A percentile compares a stretch with the other conserved stretches of the same genome.
These are phyloP conservation scores for Saccostrea cuccullata DNA, from an alignment of 1,140 invertebrate species.

Conservation along the genomic window DNA sequence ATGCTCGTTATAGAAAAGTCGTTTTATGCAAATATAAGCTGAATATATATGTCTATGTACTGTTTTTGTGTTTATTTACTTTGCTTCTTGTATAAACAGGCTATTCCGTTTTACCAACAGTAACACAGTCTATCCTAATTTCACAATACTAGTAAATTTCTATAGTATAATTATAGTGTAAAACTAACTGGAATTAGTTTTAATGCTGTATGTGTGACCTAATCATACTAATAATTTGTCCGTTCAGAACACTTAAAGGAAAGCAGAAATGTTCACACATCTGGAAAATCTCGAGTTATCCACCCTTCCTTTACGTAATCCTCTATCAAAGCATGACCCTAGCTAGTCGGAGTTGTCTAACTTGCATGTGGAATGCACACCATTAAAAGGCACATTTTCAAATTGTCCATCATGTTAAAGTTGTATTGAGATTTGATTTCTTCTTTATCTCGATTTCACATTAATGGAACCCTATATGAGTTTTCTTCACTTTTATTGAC, in stretches of 20 bases:
- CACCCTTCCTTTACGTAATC: not conserved
- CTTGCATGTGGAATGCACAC: slow-evolving; percentile 32
- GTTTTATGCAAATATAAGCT: not conserved
- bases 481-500: not conserved
- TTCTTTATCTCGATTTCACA: not conserved
- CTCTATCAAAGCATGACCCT: slow-evolving; percentile 15
- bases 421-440: not conserved
- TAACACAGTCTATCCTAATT: slow-evolving; percentile 1
- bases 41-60: not conserved
- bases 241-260: not conserved
- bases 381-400: not conserved
- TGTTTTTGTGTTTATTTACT: not conserved
- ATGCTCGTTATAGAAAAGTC: not conserved
- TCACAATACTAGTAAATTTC: not conserved
- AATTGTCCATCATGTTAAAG: not conserved
- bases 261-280: slow-evolving; percentile 30
- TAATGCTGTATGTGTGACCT: slow-evolving; percentile 10
- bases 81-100: not conserved
- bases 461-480: not conserved
- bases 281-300: not conserved
- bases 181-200: not conserved
- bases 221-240: not conserved
- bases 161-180: not conserved
- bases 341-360: slow-evolving; percentile 28
- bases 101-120: not conserved